Percentiles rank a stretch among this genome's conserved stretches.
Conservation (phyloP, 2,797 vertebrate genomes). For the Nyctibius grandis region DNA sequence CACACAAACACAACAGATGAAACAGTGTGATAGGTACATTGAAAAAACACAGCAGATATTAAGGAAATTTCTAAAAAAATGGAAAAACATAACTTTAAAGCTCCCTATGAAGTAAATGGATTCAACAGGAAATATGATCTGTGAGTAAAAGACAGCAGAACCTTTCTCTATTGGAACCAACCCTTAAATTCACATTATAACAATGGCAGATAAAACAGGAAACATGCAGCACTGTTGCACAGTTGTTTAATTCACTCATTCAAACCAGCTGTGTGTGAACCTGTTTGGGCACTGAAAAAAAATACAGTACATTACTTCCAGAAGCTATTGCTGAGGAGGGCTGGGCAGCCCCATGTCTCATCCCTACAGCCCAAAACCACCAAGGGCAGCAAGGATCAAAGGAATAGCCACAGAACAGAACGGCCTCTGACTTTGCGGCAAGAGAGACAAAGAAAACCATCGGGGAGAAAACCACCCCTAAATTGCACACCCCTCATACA, state of each 20-base stretch:
- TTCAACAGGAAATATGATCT: neutral
- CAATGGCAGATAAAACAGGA: neutral
- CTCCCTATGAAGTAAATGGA: neutral
- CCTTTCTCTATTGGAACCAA: neutral
- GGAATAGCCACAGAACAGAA: neutral
- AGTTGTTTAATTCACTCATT: neutral
- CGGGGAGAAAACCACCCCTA: neutral
- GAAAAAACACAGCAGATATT: neutral
- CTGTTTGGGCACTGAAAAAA: neutral
- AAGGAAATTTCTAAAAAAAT: neutral
- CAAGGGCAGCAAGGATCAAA: neutral
- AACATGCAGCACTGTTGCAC: neutral
- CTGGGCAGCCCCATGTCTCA: neutral
- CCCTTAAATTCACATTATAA: neutral
- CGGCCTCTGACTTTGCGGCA: neutral
- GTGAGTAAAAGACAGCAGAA: neutral
- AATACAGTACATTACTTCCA: neutral
- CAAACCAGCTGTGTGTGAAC: neutral
- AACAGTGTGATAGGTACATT: neutral
- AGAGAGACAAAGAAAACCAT: neutral
- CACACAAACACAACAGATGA: neutral
- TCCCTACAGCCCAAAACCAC: neutral
- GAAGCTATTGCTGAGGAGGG: too few species aligned
- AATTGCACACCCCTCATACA: neutral
- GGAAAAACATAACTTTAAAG: neutral